phyloP scores from a whole-genome alignment of 2,888 invertebrate genomes.

The Gymnocheta viridis region DNA sequence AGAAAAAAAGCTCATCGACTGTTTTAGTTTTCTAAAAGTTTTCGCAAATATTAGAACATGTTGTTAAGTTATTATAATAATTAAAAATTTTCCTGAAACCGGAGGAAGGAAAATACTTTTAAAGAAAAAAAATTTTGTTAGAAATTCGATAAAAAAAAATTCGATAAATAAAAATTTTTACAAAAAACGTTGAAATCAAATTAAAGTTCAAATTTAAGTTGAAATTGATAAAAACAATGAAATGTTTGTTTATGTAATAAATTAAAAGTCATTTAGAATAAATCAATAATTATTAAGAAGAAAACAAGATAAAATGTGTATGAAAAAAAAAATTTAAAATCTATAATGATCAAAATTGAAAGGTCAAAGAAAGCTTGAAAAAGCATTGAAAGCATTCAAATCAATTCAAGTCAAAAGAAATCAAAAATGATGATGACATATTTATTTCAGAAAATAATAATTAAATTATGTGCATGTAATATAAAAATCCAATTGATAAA shows the following conservation, averaged over 20 bases:
- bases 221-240: not conserved
- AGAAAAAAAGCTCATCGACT: constrained; percentile 64
- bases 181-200: constrained; percentile 35
- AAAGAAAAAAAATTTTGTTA: constrained; percentile 32
- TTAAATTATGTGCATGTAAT: no score
- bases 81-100: constrained; percentile 33
- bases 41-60: constrained; percentile 76
- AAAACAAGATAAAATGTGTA: not conserved
- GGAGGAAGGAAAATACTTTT: not conserved
- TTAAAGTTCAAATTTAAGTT: not conserved
- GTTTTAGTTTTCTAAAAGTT: constrained; percentile 78
- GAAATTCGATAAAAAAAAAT: not conserved
- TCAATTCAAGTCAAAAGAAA: not conserved
- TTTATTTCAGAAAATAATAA: not conserved
- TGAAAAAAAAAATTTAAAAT: not conserved
- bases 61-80: constrained; percentile 8
- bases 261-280: not conserved
- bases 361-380: not conserved
- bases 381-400: not conserved
- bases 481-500: no score
- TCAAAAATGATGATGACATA: not conserved
- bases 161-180: not conserved
- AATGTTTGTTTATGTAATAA: constrained; percentile 35
- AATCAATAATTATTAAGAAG: constrained; percentile 34
- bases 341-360: not conserved